A percentile compares a stretch with the other conserved stretches of the same genome.
Evolutionary conservation across 2,888 invertebrate species (phyloP).

Genomic region (Melinaea marsaeus): DNA sequence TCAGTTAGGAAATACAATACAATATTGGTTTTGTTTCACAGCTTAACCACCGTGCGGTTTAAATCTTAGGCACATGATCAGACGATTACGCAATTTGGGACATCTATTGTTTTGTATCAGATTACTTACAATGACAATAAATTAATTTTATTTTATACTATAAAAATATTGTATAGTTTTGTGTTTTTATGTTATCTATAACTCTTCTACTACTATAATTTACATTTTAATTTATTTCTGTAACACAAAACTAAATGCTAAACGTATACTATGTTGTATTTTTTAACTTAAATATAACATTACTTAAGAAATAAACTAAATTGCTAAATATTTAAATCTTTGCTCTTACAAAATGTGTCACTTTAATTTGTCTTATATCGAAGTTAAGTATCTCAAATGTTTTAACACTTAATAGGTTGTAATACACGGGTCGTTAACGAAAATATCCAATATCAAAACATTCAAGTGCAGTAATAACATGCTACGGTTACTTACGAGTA

Average conservation of each 20-base stretch:
- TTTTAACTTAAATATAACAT: too few species aligned
- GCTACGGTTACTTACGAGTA: slow-evolving; percentile 14
- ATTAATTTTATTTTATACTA: too few species aligned
- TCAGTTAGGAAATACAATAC: slow-evolving; percentile 62
- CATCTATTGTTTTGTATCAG: not conserved
- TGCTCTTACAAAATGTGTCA: too few species aligned
- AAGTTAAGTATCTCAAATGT: slow-evolving; percentile 6
- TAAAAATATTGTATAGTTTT: too few species aligned
- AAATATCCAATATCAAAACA: slow-evolving; percentile 19
- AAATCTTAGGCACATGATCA: slow-evolving; percentile 56
- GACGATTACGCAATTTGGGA: slow-evolving; percentile 50
- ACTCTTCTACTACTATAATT: too few species aligned
- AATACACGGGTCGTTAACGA: slow-evolving; percentile 18
- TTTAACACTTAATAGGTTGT: slow-evolving; percentile 18
- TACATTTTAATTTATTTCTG: too few species aligned
- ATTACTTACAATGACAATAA: too few species aligned
- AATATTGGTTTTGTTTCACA: slow-evolving; percentile 40
- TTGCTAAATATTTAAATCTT: too few species aligned
- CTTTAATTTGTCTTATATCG: slow-evolving; percentile 2
- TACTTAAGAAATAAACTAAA: too few species aligned
- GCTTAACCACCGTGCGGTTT: slow-evolving; percentile 58
- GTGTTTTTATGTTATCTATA: too few species aligned
- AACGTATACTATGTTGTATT: too few species aligned
- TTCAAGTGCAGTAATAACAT: slow-evolving; percentile 22
- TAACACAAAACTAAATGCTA: too few species aligned